Percentiles rank a stretch among this genome's conserved stretches.
phyloP scores from a whole-genome alignment of 2,797 vertebrate genomes.

The Microtus agrestis region DNA sequence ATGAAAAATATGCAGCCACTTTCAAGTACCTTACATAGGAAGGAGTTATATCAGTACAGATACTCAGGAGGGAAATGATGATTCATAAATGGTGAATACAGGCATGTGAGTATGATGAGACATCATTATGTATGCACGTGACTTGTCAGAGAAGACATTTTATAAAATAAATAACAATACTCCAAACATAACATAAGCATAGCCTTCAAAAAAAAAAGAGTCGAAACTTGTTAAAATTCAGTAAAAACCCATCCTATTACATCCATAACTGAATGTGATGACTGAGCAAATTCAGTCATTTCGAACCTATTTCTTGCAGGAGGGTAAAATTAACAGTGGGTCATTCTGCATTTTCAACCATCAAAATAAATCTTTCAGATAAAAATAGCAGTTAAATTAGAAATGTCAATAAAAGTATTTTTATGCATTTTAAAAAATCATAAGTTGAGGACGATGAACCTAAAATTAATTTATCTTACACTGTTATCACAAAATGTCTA shows the following conservation, averaged over 20 bases:
- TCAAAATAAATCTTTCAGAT: neutral
- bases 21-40: constrained; percentile 53
- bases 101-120: neutral
- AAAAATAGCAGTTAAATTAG: neutral
- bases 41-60: neutral
- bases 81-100: neutral
- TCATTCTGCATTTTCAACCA: neutral
- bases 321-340: neutral
- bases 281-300: neutral
- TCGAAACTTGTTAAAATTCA: neutral
- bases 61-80: neutral
- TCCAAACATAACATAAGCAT: neutral
- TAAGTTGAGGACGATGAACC: neutral
- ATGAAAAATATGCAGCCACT: constrained; percentile 23
- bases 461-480: neutral
- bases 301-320: neutral
- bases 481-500: neutral
- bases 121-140: neutral
- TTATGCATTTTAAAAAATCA: neutral
- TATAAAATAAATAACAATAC: constrained; percentile 23
- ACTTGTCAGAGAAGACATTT: neutral
- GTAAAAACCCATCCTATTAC: neutral
- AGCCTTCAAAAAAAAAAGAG: constrained; percentile 15
- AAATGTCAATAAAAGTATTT: neutral
- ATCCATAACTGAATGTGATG: neutral